Evolutionary conservation across 2,113 vertebrate species (phyloP).

Genomic region (Channa maculata): DNA sequence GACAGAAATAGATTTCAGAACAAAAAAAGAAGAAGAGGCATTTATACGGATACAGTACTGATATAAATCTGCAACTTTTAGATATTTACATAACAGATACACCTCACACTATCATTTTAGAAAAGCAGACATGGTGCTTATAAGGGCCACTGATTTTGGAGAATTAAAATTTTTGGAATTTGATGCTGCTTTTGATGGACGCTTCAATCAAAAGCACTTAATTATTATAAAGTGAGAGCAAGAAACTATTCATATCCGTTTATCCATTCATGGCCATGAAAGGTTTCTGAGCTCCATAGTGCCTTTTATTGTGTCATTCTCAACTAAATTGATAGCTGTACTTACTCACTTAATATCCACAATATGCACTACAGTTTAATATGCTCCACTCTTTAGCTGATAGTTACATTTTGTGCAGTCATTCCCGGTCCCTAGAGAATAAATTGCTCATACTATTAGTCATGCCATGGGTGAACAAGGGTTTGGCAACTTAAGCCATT

Average conservation of each 20-base stretch:
- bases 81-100: neutral
- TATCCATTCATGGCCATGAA: neutral
- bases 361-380: neutral
- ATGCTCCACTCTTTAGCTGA: neutral
- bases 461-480: no score
- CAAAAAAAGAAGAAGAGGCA: neutral
- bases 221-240: no score
- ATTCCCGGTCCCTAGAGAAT: no score
- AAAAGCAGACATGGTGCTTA: neutral
- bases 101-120: neutral
- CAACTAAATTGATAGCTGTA: neutral
- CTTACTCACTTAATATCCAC: neutral
- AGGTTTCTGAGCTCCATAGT: no score
- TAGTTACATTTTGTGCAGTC: neutral
- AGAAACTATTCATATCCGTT: no score
- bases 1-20: constrained; percentile 6
- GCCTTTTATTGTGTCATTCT: neutral
- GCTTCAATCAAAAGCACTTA: neutral
- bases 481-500: no score
- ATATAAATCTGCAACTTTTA: neutral
- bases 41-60: neutral
- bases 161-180: no score
- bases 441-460: neutral
- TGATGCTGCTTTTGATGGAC: neutral
- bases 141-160: neutral